These are phyloP conservation scores for Elephantulus edwardii DNA, from an alignment of 2,113 vertebrate genomes.

Conservation along the genomic window DNA sequence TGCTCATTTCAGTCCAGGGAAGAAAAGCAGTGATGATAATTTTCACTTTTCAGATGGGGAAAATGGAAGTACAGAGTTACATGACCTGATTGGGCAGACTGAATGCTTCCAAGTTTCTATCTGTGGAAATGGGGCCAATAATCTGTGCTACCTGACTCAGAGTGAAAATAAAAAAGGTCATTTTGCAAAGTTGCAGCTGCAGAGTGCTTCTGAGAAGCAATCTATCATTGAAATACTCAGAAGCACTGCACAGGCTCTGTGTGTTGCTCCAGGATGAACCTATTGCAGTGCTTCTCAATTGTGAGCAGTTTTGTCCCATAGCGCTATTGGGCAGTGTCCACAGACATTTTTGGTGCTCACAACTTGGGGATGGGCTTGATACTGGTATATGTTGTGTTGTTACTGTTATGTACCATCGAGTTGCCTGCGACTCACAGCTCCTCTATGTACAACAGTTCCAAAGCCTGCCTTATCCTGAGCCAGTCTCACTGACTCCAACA, in stretches of 20 bases:
- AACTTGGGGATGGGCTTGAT: neutral
- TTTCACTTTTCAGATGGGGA: slow-evolving; percentile 57
- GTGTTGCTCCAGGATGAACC: neutral
- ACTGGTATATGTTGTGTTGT: too few relatives aligned
- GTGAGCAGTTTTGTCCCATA: neutral
- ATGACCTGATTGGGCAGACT: slow-evolving; percentile 62
- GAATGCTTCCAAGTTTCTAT: slow-evolving; percentile 56
- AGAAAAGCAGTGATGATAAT: slow-evolving; percentile 46
- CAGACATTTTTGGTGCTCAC: neutral
- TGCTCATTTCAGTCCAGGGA: neutral
- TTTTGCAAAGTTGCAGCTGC: slow-evolving; percentile 44
- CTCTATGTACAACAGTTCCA: too few relatives aligned
- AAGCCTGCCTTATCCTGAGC: too few relatives aligned
- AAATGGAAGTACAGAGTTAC: slow-evolving; percentile 48
- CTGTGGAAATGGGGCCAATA: slow-evolving; percentile 70
- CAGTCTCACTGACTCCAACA: too few relatives aligned
- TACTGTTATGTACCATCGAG: too few relatives aligned
- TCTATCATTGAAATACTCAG: slow-evolving; percentile 31
- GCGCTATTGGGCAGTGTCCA: neutral
- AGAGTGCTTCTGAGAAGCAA: slow-evolving; percentile 47
- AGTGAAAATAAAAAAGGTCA: slow-evolving; percentile 66
- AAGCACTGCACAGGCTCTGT: neutral
- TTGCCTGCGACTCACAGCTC: too few relatives aligned
- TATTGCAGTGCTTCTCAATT: neutral
- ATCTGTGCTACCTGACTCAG: slow-evolving; percentile 64